A percentile compares a stretch with the other conserved stretches of the same genome.
phyloP scores from a whole-genome alignment of 2,797 vertebrate species.

The Megalops cyprinoides region DNA sequence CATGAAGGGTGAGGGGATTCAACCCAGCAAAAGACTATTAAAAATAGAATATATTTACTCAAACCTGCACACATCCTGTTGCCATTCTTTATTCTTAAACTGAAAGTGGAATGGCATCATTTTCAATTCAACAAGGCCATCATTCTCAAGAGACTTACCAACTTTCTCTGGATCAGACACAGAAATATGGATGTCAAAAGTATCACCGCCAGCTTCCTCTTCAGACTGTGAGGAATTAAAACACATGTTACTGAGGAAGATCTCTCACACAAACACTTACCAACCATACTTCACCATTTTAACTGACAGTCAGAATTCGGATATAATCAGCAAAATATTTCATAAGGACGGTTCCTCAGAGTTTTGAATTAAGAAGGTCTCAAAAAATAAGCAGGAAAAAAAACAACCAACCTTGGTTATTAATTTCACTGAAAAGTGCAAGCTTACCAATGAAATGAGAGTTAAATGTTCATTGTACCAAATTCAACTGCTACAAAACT shows the following conservation, averaged over 20 bases:
- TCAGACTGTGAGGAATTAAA: constrained; percentile 75
- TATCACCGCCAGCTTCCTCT: constrained; percentile 85
- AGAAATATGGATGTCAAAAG: constrained; percentile 88
- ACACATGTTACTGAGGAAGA: not conserved
- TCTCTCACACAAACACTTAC: not conserved
- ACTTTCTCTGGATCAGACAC: constrained; percentile 98
- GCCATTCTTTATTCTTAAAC: not conserved
- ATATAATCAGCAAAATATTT: too few relatives aligned
- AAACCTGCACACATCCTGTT: not conserved
- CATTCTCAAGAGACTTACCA: constrained; percentile 73
- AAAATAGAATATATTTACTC: too few relatives aligned
- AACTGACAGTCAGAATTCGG: too few relatives aligned
- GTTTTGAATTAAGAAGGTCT: too few relatives aligned
- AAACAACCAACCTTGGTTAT: not conserved
- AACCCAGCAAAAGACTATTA: too few relatives aligned
- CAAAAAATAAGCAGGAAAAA: too few relatives aligned
- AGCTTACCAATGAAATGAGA: too few relatives aligned
- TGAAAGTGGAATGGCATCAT: not conserved
- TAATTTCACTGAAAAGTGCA: not conserved
- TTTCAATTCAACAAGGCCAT: not conserved
- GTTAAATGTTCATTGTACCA: too few relatives aligned
- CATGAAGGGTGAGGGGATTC: too few relatives aligned
- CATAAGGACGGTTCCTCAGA: too few relatives aligned
- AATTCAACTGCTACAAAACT: too few relatives aligned
- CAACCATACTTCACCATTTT: too few relatives aligned